A percentile compares a stretch with the other conserved stretches of the same genome.
Evolutionary conservation across 2,888 invertebrate genomes (phyloP).

Genomic region (Lasioglossum calceatum): DNA sequence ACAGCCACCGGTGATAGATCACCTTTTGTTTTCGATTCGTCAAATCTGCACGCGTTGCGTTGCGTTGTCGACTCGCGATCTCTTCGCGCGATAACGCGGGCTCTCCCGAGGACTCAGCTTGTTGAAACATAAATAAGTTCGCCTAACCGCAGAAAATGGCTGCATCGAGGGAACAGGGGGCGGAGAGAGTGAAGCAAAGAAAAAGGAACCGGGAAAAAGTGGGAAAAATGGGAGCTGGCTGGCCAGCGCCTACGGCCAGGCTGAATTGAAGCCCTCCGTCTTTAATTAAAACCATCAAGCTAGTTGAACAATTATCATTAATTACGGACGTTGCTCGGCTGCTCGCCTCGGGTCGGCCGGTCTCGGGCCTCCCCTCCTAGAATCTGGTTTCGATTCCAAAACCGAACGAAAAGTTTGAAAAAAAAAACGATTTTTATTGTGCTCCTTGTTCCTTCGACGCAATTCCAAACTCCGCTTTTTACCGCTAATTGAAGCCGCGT

Average conservation of each 20-base stretch:
- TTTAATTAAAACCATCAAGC: constrained; percentile 78
- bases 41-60: constrained; percentile 26
- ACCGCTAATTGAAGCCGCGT: constrained; percentile 44
- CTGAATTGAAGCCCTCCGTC: constrained; percentile 73
- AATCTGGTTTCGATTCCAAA: constrained; percentile 43
- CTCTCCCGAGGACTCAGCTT: constrained; percentile 15
- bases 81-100: constrained; percentile 18
- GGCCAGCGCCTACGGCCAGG: constrained; percentile 36
- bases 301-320: constrained; percentile 79
- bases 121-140: constrained; percentile 53
- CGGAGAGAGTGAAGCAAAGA: neutral
- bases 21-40: constrained; percentile 56
- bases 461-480: neutral
- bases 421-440: constrained; percentile 20
- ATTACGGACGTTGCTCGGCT: constrained; percentile 70
- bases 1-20: constrained; percentile 42
- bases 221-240: constrained; percentile 42
- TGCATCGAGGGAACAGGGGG: neutral
- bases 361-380: constrained; percentile 27
- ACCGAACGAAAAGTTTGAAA: neutral
- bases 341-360: constrained; percentile 49
- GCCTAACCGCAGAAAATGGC: constrained; percentile 8
- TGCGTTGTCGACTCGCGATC: constrained; percentile 15
- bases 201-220: constrained; percentile 7
- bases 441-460: neutral